phyloP scores from a whole-genome alignment of 2,888 invertebrate genomes.

The Nysson spinosus region DNA sequence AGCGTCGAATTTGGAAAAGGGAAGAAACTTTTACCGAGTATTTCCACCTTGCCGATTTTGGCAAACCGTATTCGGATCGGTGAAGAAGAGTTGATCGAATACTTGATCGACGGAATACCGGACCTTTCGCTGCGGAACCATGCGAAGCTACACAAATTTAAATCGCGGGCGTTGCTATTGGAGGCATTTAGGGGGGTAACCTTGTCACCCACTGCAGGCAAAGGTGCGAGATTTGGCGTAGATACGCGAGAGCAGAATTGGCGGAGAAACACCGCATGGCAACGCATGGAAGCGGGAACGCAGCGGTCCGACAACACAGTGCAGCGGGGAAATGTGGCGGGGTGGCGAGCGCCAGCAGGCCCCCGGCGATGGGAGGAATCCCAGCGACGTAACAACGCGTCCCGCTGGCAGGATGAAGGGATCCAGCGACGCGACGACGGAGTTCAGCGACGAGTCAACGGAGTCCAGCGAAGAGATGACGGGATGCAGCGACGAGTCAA shows the following conservation, averaged over 20 bases:
- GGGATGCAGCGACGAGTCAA: not conserved
- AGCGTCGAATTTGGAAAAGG: not conserved
- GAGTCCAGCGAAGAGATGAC: not conserved
- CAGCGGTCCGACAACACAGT: no score
- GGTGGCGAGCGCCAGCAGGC: no score
- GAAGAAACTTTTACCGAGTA: not conserved
- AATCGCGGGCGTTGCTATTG: conserved; percentile 4
- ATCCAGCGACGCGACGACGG: no score
- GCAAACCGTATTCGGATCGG: conserved; percentile 15
- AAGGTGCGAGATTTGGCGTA: no score
- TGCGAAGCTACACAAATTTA: conserved; percentile 22
- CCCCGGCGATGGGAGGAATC: no score
- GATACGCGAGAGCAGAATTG: not conserved
- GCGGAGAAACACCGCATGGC: no score
- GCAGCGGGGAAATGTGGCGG: not conserved
- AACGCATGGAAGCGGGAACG: no score
- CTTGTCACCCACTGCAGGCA: not conserved
- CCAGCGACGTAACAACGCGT: no score
- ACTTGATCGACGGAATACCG: conserved; percentile 29
- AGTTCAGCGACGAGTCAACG: not conserved
- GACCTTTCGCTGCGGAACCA: conserved; percentile 14
- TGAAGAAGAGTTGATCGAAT: conserved; percentile 18
- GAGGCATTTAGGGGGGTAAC: conserved; percentile 21
- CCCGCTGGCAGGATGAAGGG: no score
- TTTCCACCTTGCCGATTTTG: not conserved